Evolutionary conservation across 1,140 invertebrate genomes (phyloP), one percentile per base, ranked within the genome.

Genomic region (Rhyacophila brunnea): DNA sequence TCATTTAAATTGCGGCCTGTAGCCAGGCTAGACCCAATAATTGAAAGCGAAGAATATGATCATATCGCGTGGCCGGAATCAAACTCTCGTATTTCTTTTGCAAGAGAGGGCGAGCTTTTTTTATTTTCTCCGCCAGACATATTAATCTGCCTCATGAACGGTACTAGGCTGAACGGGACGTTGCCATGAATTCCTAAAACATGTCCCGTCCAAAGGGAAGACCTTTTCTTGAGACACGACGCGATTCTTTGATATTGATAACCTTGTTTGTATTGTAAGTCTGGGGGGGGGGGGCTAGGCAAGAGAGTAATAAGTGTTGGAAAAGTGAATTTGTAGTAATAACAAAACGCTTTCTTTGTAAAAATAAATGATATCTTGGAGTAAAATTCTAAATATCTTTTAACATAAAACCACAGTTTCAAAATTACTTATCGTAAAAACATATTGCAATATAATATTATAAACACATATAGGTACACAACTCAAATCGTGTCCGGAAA

Each of bases 31-130:
- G 23, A 28, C 45, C 57, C 43, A 50, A 59, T 59, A 59, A 59
- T 59, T 59, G 57, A 59, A 59, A 59, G 52, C 40, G 57, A 52
- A 59, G 32, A 52, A 52, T 40, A 52, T 23, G 49, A 38, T 52
- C 13, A 14, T 13, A 52, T 52, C 49, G 49, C 49, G 49, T 52
- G 49, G 32, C 28, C 45, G 44, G 44, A 48, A 49, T 50, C 54
- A 18, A 28, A 28, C 43, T 32, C 14, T 36, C 44, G 28, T 47
- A 36, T 47, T 6, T 48, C 49, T 7, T 45, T 10, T 11, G 9
- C 17, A 20, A 18, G 43, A 5, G 7, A 11, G 11, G 15, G 17
- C 17, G n/a, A n/a, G n/a, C n/a, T n/a, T n/a, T 45, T 45, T 45
- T 45, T 45, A 17, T 45, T 17, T 45, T 45, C 17, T 45, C 18